Conservation (phyloP, 1,140 invertebrate genomes). For the Microplitis demolitor region DNA sequence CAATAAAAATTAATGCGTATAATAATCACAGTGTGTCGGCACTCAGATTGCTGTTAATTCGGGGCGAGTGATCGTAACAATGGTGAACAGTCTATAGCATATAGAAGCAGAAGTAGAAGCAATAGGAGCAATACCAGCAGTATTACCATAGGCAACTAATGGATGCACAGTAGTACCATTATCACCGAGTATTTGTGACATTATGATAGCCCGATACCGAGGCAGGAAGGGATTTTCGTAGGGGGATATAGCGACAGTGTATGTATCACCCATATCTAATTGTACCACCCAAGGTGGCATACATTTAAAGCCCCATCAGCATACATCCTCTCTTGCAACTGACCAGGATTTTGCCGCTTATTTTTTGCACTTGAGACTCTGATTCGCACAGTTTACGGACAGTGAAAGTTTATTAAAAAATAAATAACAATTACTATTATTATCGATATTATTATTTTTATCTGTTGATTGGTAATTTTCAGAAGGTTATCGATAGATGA, state of each 20-base stretch:
- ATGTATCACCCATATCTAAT: constrained; percentile 50
- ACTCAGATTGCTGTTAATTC: constrained; percentile 3
- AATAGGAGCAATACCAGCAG: background rate
- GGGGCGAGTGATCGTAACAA: constrained; percentile 15
- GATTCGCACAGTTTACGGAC: too few species aligned
- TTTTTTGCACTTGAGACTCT: background rate
- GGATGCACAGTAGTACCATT: background rate
- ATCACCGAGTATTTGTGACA: constrained; percentile 26
- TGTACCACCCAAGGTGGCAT: constrained; percentile 62
- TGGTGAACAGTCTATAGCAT: constrained; percentile 3
- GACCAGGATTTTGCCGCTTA: background rate
- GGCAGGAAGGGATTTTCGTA: constrained; percentile 60
- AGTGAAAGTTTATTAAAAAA: too few species aligned
- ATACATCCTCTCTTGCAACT: constrained; percentile 50
- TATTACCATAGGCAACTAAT: background rate
- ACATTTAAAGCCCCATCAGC: constrained; percentile 57
- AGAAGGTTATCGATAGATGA: background rate
- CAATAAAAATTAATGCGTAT: background rate
- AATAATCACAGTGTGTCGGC: background rate
- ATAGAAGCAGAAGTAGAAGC: background rate
- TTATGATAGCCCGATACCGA: constrained; percentile 33
- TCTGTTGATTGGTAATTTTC: background rate
- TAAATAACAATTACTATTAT: too few species aligned
- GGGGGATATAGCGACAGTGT: constrained; percentile 44
- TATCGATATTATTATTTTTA: background rate